Conservation (phyloP, 2,797 vertebrate species). For the Siniperca obscura region DNA sequence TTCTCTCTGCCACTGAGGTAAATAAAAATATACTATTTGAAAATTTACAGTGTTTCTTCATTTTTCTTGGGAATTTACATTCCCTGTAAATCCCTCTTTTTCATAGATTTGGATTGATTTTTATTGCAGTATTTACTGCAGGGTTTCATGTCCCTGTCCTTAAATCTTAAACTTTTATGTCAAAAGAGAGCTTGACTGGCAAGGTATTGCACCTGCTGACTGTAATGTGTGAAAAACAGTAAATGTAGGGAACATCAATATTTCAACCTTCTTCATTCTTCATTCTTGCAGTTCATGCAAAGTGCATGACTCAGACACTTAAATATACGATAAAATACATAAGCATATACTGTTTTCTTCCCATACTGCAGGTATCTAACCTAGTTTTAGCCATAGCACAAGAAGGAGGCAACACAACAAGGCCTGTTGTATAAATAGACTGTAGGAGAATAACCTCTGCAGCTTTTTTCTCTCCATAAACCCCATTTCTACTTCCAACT, state of each 20-base stretch:
- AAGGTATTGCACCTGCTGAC: constrained; percentile 23
- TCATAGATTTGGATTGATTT: not conserved
- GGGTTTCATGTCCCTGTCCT: not conserved
- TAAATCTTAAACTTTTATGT: constrained; percentile 21
- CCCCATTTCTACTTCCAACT: not conserved
- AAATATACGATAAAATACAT: constrained; percentile 16
- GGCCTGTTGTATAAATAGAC: constrained; percentile 18
- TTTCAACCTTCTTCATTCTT: constrained; percentile 60
- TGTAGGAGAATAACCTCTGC: constrained; percentile 9
- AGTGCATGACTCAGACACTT: constrained; percentile 44
- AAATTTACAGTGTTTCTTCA: not conserved
- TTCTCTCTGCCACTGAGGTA: not conserved
- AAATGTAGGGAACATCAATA: constrained; percentile 61
- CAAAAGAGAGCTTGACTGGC: constrained; percentile 1
- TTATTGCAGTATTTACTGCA: not conserved
- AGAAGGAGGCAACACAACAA: constrained; percentile 3
- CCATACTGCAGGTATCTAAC: not conserved
- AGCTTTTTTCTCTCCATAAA: not conserved
- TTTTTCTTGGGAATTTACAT: not conserved
- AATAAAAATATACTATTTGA: not conserved
- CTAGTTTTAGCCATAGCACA: not conserved
- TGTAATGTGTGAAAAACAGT: constrained; percentile 44
- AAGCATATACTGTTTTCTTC: not conserved
- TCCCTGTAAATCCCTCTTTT: not conserved
- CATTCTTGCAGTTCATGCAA: constrained; percentile 56